Evolutionary conservation across 2,888 invertebrate genomes (phyloP).

Genomic region (Yponomeuta cagnagella): DNA sequence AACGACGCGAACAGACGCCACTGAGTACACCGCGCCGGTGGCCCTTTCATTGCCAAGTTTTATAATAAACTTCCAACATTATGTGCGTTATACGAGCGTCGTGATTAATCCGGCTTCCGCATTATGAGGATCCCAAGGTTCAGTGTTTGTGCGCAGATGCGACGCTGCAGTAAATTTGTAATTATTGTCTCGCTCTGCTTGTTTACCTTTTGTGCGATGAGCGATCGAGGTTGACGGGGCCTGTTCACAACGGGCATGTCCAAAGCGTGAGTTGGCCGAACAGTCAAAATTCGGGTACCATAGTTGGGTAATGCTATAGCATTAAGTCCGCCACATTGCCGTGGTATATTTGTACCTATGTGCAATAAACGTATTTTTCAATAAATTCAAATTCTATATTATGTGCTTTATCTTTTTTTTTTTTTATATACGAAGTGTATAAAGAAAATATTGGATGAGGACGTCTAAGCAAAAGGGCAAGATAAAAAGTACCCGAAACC

Average conservation of each 20-base stretch:
- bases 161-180: neutral
- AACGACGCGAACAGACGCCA: neutral
- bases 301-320: no score
- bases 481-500: no score
- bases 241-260: neutral
- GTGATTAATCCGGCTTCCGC: neutral
- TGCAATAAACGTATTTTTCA: no score
- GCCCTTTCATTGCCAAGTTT: constrained; percentile 1
- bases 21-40: neutral
- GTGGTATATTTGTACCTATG: no score
- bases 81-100: neutral
- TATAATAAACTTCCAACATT: constrained; percentile 3
- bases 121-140: neutral
- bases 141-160: neutral
- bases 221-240: neutral
- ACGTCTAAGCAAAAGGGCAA: no score
- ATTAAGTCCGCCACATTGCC: no score
- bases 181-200: neutral
- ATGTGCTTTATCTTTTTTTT: no score
- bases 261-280: no score
- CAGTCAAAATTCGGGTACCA: no score
- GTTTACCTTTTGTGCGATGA: neutral
- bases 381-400: no score
- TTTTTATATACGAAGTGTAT: no score
- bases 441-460: no score